These are phyloP conservation scores for Rhabdomys dilectus DNA, from an alignment of 2,113 vertebrate species.

Conservation along the genomic window DNA sequence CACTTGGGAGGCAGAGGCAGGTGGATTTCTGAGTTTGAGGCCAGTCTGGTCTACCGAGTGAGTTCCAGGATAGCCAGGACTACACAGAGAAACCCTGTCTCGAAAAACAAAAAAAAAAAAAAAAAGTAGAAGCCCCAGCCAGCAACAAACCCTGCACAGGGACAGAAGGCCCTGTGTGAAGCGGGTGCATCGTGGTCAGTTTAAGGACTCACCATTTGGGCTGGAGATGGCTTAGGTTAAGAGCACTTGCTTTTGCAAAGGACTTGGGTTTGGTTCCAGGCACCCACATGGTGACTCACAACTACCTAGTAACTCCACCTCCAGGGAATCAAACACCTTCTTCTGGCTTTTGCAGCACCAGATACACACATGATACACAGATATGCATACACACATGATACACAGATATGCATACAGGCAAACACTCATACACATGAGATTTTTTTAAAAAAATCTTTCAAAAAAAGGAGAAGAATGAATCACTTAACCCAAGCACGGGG, in stretches of 20 bases:
- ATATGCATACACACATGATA: neutral
- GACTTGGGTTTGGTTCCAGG: neutral
- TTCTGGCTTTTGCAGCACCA: neutral
- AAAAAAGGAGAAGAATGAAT: neutral
- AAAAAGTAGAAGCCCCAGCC: neutral
- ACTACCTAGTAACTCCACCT: neutral
- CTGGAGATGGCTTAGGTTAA: neutral
- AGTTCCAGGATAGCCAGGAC: too few relatives aligned
- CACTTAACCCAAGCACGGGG: neutral
- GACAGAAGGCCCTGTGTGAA: neutral
- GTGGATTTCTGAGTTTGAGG: too few relatives aligned
- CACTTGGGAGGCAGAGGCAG: too few relatives aligned
- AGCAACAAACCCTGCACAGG: neutral
- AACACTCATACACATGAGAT: neutral
- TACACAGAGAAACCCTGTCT: too few relatives aligned
- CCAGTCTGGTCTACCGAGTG: too few relatives aligned
- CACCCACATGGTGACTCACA: neutral
- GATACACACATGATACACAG: neutral
- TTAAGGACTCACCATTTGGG: neutral
- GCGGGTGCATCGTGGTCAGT: neutral
- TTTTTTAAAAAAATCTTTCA: neutral
- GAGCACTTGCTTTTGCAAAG: neutral
- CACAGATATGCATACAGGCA: neutral
- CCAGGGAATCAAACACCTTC: neutral
- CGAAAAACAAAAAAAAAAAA: too few relatives aligned